Evolutionary conservation across 2,888 invertebrate species (phyloP), one percentile per base, ranked within the genome.

Genomic region (Glyphotaelius pellucidus): DNA sequence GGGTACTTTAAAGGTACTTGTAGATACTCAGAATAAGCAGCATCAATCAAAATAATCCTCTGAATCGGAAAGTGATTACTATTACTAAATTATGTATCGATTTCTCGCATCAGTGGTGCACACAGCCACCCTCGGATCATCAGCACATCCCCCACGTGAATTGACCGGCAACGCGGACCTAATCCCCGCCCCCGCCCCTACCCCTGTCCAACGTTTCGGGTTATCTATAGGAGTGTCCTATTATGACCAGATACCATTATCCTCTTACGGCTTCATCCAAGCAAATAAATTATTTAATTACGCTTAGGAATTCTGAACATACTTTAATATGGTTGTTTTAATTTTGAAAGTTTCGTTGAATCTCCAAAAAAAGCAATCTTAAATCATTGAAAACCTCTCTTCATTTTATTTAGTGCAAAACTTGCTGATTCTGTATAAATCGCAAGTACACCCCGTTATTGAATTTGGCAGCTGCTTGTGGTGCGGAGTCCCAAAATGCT

Each of bases 71-170:
- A 83, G 35, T 35, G 9, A 83, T 83, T 15, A 35, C 35, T 19
- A 83, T 83, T 19, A 83, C 15, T 35, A 83, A 83, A 83, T 83
- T 35, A 83, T 83, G 32, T 83, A 89, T 89, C 88, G 88, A 89
- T 89, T 89, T 80, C 35, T 35, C 88, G 88, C 88, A 19, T 89
- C 88, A 80, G 25, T 89, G 88, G 79, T 79, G 88, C 88, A 89
- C 3, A 42, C 87, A 12, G 15, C 52, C 42, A 15, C 31, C 25
- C 25, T 4, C 52, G n/a, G 19, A 85, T 67, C 35, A 31, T 12
- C 42, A 3, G 42, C 7, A 85, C 42, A 38, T 42, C 19, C n/a
- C 38, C 38, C 85, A n/a, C n/a, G 42, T 85, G 42, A 85, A 38
- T 38, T 85, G 85, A 42, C 85, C 85, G n/a, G n/a, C 42, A 85